A percentile compares a stretch with the other conserved stretches of the same genome.
phyloP scores from a whole-genome alignment of 2,113 vertebrate genomes.

The Campylomormyrus tamandua region DNA sequence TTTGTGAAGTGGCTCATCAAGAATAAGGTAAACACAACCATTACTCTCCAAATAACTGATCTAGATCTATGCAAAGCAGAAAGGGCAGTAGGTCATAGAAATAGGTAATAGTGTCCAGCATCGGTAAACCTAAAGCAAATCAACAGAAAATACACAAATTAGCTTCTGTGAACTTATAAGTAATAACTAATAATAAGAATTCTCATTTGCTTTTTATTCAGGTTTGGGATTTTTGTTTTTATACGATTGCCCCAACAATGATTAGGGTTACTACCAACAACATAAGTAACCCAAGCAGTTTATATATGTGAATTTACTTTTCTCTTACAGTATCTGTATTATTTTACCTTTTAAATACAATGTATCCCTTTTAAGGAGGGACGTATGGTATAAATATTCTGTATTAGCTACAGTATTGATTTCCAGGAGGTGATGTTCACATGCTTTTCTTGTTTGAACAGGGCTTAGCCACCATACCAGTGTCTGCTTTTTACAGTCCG shows the following conservation, averaged over 20 bases:
- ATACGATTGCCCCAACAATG: neutral
- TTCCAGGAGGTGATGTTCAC: neutral
- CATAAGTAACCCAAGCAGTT: neutral
- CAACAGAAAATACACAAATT: neutral
- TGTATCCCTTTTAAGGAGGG: neutral
- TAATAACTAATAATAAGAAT: neutral
- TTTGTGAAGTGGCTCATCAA: constrained; percentile 87
- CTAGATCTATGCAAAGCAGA: neutral
- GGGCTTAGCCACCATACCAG: constrained; percentile 79
- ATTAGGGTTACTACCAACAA: neutral
- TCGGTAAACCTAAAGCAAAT: neutral
- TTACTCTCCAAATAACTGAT: neutral
- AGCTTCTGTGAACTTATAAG: neutral
- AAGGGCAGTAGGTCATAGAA: neutral
- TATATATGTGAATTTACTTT: neutral
- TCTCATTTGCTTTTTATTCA: neutral
- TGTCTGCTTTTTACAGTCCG: constrained; percentile 73
- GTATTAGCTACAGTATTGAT: neutral
- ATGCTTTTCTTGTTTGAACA: constrained; percentile 38
- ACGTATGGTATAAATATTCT: neutral
- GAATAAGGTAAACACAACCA: constrained; percentile 66
- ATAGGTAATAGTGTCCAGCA: neutral
- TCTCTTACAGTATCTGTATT: neutral
- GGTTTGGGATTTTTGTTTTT: neutral
- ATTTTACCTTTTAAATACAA: neutral